phyloP scores from a whole-genome alignment of 1,140 invertebrate genomes.

The Diabrotica undecimpunctata region DNA sequence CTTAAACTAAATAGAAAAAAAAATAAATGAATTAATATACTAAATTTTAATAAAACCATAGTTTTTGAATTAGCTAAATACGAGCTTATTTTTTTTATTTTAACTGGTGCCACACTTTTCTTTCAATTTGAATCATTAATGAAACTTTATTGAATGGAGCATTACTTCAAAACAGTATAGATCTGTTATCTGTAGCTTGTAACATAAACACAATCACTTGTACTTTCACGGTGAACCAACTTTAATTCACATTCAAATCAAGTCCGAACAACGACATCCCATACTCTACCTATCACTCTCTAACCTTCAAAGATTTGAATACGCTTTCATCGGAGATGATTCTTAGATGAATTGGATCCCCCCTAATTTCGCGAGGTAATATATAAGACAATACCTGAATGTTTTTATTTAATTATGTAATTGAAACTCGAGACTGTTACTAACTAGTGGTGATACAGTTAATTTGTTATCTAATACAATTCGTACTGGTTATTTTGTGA shows the following conservation, averaged over 20 bases:
- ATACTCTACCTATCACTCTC: background rate
- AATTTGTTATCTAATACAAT: too few relatives aligned
- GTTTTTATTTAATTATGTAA: constrained; percentile 10
- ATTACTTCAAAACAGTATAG: too few relatives aligned
- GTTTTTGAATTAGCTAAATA: too few relatives aligned
- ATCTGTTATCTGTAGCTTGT: too few relatives aligned
- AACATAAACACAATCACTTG: constrained; percentile 12
- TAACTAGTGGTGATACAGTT: background rate
- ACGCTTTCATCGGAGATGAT: background rate
- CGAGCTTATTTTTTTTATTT: too few relatives aligned
- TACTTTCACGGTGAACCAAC: constrained; percentile 22
- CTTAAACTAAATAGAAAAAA: too few relatives aligned
- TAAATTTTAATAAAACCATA: too few relatives aligned
- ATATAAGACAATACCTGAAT: constrained; percentile 8
- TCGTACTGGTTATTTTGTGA: too few relatives aligned
- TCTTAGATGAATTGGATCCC: constrained; percentile 13
- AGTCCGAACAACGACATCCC: constrained; percentile 4
- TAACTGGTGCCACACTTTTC: too few relatives aligned
- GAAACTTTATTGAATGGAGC: too few relatives aligned
- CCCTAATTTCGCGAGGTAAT: constrained; percentile 10
- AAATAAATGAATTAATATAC: too few relatives aligned
- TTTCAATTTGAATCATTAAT: too few relatives aligned
- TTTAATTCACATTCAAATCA: background rate
- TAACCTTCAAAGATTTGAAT: background rate
- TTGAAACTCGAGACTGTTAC: background rate